These are phyloP conservation scores for Pyrrhura leucotis DNA, from an alignment of 2,797 vertebrate species.

Conservation along the genomic window DNA sequence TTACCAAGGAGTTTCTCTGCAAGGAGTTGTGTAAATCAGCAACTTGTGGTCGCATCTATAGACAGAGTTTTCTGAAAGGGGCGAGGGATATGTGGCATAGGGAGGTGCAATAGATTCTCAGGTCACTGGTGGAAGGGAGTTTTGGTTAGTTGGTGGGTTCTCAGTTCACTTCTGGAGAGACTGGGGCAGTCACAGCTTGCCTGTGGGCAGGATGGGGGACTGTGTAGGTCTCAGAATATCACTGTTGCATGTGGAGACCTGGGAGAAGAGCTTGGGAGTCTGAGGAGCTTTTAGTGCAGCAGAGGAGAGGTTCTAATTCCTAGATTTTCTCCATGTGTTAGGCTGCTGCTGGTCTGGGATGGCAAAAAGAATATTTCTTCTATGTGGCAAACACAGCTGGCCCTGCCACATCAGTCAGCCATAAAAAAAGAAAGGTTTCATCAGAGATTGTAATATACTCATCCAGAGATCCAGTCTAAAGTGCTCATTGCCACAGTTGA, in stretches of 20 bases:
- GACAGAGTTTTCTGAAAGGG: not conserved
- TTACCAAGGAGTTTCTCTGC: not conserved
- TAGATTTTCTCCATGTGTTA: not conserved
- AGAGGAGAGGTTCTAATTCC: not conserved
- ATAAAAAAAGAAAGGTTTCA: not conserved
- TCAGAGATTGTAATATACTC: not conserved
- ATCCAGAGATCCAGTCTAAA: not conserved
- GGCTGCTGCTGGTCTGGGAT: not conserved
- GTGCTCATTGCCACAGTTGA: not conserved
- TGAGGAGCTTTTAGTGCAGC: not conserved
- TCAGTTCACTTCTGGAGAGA: not conserved
- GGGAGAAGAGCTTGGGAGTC: not conserved
- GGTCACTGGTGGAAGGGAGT: not conserved
- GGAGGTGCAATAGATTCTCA: not conserved
- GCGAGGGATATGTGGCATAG: accelerated
- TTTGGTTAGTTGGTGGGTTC: not conserved
- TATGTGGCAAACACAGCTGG: not conserved
- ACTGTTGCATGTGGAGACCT: not conserved
- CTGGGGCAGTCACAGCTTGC: not conserved
- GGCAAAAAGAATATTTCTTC: not conserved
- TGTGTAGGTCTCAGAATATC: not conserved
- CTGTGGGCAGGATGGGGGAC: not conserved
- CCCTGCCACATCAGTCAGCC: not conserved
- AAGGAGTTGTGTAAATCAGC: not conserved
- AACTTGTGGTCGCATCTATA: not conserved